Evolutionary conservation across 2,797 vertebrate species (phyloP), one percentile per base, ranked within the genome.

Genomic region (Morus bassanus): DNA sequence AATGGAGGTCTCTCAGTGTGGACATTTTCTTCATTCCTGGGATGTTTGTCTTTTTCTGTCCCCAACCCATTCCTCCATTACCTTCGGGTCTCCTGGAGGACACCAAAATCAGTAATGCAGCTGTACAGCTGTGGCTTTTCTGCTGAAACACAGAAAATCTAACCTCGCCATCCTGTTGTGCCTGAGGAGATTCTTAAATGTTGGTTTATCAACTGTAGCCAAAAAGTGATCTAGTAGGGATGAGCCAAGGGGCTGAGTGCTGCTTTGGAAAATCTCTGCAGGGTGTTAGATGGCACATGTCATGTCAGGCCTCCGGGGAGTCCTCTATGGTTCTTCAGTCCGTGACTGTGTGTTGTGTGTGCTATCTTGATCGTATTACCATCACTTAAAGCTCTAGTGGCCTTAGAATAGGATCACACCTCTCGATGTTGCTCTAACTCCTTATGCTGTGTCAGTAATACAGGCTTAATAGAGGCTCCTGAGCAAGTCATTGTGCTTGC

Each of bases 391-490:
- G 86, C 92, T 77, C 48, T 31, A 19, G 74, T 67, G 59, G 43
- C 61, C 79, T 31, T 17, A 39, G 83, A 85, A 85, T 72, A 67
- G 88, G 77, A 87, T 94, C 70, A 9, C 39, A 23, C 91, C 85
- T 77, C 92, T 48, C 1, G 54, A 27, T 88, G 89, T 48, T 90
- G 79, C 64, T 89, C 48, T 61, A 54, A 21, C 57, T 53, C 24
- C n/a, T 35, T 64, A 37, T 1, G 2, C 63, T 10, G 63, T 64
- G 78, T 48, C 3, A 1, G 88, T 96, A 94, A 86, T 86, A 48
- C 57, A 35, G 85, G 89, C 92, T 96, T 93, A 86, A 41, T 24
- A 69, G 54, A 76, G 88, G 50, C 91, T 94, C 77, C 88, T 39
- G 83, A 93, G 88, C 39, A 13, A 81, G 89, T 68, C 67, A 69